A percentile compares a stretch with the other conserved stretches of the same genome.
These are phyloP conservation scores for Microtus californicus DNA, from an alignment of 2,797 vertebrate species.

Conservation along the genomic window DNA sequence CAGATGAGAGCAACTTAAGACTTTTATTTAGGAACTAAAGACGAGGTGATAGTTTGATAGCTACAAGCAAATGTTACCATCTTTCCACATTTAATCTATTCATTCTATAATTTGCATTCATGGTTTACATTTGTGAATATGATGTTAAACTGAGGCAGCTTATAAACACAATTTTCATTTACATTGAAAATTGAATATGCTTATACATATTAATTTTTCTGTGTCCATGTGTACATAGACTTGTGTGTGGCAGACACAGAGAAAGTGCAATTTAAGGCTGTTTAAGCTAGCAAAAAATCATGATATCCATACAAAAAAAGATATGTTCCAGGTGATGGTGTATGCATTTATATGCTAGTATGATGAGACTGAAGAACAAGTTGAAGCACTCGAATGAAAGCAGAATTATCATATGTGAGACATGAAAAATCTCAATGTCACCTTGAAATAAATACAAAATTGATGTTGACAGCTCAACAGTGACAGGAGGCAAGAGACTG, in stretches of 20 bases:
- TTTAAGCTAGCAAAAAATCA: slow-evolving; percentile 10
- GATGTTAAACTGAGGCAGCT: neutral
- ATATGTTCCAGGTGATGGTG: slow-evolving; percentile 54
- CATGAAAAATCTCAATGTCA: slow-evolving; percentile 74
- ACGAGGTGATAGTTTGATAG: neutral
- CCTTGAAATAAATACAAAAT: slow-evolving; percentile 79
- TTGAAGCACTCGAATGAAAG: slow-evolving; percentile 52
- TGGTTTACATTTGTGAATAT: neutral
- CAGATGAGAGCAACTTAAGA: neutral
- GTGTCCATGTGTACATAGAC: neutral
- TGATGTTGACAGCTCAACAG: slow-evolving; percentile 65
- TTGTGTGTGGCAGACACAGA: neutral
- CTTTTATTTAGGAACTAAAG: neutral
- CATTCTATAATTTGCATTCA: neutral
- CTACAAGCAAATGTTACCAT: neutral
- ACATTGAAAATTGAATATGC: neutral
- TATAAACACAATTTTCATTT: neutral
- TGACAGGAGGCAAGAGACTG: slow-evolving; percentile 69
- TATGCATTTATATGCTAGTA: slow-evolving; percentile 1
- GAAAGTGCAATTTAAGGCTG: slow-evolving; percentile 2
- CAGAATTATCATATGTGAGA: slow-evolving; percentile 56
- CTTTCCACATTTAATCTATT: slow-evolving; percentile 15
- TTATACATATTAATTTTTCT: neutral
- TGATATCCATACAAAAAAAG: slow-evolving; percentile 48
- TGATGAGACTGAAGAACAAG: slow-evolving; percentile 42